phyloP scores from a whole-genome alignment of 1,140 invertebrate genomes.

The Lordiphosa clarofinis region DNA sequence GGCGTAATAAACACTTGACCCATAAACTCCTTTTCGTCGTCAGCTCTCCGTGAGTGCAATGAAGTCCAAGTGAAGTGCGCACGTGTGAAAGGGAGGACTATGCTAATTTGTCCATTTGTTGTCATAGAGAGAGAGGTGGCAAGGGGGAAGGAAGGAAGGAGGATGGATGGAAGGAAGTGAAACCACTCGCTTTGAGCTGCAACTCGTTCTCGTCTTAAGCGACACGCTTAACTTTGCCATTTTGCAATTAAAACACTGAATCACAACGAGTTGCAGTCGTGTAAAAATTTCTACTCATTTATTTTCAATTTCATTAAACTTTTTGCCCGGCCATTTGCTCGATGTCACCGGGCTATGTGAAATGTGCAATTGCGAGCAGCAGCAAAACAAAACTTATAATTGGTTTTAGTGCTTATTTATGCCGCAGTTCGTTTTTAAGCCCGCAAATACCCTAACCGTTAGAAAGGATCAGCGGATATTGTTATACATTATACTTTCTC shows the following conservation, averaged over 20 bases:
- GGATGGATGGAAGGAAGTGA: too few species aligned
- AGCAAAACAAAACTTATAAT: slow-evolving; percentile 75
- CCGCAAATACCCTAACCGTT: slow-evolving; percentile 43
- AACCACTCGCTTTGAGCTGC: slow-evolving; percentile 53
- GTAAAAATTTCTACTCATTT: slow-evolving; percentile 73
- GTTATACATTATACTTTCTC: too few species aligned
- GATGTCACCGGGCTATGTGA: slow-evolving; percentile 57
- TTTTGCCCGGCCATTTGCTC: slow-evolving; percentile 55
- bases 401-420: slow-evolving; percentile 74
- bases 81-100: slow-evolving; percentile 51
- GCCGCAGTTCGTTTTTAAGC: slow-evolving; percentile 61
- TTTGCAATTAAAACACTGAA: slow-evolving; percentile 66
- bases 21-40: slow-evolving; percentile 62
- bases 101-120: slow-evolving; percentile 73
- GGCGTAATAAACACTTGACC: slow-evolving; percentile 76
- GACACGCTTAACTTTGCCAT: slow-evolving; percentile 47
- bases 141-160: neutral
- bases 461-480: neutral
- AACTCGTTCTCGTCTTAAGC: slow-evolving; percentile 18
- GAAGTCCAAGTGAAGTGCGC: slow-evolving; percentile 73
- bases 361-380: slow-evolving; percentile 56
- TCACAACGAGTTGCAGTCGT: slow-evolving; percentile 26
- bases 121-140: slow-evolving; percentile 5
- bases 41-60: slow-evolving; percentile 55
- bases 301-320: slow-evolving; percentile 77